A percentile compares a stretch with the other conserved stretches of the same genome.
Evolutionary conservation across 2,113 vertebrate species (phyloP).

Genomic region (Actinemys pallida): DNA sequence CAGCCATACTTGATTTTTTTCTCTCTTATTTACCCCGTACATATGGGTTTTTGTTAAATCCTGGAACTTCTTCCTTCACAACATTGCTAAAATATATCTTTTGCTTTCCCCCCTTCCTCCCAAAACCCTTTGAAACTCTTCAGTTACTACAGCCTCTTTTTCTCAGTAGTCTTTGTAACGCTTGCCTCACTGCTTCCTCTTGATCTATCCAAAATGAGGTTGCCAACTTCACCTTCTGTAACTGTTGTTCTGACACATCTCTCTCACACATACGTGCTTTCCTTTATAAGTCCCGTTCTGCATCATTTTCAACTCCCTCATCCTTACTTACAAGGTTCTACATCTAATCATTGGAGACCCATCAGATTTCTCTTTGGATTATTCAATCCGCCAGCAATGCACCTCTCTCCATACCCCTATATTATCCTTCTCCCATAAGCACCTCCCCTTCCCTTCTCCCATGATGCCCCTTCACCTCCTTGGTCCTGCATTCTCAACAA

Average conservation of each 20-base stretch:
- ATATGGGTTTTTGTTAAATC: neutral
- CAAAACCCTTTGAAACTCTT: neutral
- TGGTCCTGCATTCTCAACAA: neutral
- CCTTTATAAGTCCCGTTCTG: neutral
- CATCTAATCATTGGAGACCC: neutral
- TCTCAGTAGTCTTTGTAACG: neutral
- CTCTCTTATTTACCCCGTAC: neutral
- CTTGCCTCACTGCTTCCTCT: neutral
- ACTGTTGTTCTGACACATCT: neutral
- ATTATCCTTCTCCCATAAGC: neutral
- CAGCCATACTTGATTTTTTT: neutral
- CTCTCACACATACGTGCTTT: too few species aligned
- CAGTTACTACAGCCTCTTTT: neutral
- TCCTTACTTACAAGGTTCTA: neutral
- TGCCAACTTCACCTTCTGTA: neutral
- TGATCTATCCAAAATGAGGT: neutral
- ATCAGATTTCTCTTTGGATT: neutral
- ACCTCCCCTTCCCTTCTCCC: neutral
- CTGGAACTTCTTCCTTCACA: neutral
- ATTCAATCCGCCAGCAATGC: neutral
- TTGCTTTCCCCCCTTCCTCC: neutral
- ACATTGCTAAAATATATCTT: neutral
- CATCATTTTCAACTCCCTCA: neutral
- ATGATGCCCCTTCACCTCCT: neutral
- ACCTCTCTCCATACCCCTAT: neutral